Evolutionary conservation across 2,888 invertebrate species (phyloP), one percentile per base, ranked within the genome.

Genomic region (Athrips mouffetella): DNA sequence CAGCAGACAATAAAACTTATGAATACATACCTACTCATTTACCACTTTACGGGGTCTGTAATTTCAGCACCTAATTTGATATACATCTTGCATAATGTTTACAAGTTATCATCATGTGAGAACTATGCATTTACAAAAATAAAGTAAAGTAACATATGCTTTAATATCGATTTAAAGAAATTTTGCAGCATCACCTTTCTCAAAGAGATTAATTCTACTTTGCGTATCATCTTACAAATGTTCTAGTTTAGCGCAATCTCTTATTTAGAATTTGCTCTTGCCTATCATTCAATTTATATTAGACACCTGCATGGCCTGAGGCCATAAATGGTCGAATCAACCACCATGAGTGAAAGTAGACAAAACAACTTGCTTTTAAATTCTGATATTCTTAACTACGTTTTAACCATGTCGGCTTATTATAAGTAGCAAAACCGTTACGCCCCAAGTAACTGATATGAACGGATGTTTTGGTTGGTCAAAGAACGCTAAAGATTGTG

Each of bases 271-370:
- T 31, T 15, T 13, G 11, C 47, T 40, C 48, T 48, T 45, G 45
- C 42, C 49, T 39, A 54, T 50, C 45, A 53, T 45, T 15, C 16
- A 39, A 30, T 25, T 48, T 42, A 13, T 45, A 37, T 42, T 13
- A 46, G 21, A 37, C 35, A 27, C 41, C 29, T 31, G 45, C 29
- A 23, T 13, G 3, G 50, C 50, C 44, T 18, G 6, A 30, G 47
- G 58, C 59, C 63, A 50, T 65, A 65, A 69, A 58, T 47, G 61
- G 60, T 62, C 63, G 64, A 69, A 63, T 67, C 68, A 62, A 63
- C 57, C 57, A 58, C 64, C 67, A 62, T 47, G 48, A 73, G 76
- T 67, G 76, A 76, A 76, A 76, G 76, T 71, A 53, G 25, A 47
- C 3, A 49, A 54, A 52, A 21, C 35, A 40, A 42, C 10, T 20